Evolutionary conservation across 2,888 invertebrate genomes (phyloP), one percentile per base, ranked within the genome.

Genomic region (Tortricodes alternella): DNA sequence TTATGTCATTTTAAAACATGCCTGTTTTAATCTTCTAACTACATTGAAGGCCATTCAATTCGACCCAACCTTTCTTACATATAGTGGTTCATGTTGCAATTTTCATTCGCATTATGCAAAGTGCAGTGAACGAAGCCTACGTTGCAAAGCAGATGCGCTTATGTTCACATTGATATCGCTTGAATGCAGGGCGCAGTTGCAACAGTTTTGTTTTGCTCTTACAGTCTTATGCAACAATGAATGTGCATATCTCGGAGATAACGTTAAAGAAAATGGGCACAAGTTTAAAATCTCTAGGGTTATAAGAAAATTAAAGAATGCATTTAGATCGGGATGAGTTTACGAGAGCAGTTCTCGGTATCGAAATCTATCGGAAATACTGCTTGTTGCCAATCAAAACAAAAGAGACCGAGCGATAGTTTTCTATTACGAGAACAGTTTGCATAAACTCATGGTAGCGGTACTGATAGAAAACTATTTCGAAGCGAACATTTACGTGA

Each of bases 151-250:
- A 46, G 53, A 53, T 50, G 53, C 34, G 44, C 50, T 46, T 51
- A 41, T 59, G 53, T 50, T 60, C 52, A 46, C 56, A 43, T 43
- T 56, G 60, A 58, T 60, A 62, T 50, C 34, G 29, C 53, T 46
- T 62, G 59, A 61, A 59, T 59, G 58, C 61, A 58, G 57, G 60
- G 58, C 52, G 44, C 49, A 44, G 39, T 62, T 59, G 49, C 61
- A 44, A 59, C 61, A 62, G 57, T 35, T 49, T 58, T 52, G 53
- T 53, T 60, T 59, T 56, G 44, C 44, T 55, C 55, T 49, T 49
- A 29, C 19, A 39, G 27, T 27, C 46, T 62, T 58, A 58, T 52
- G 60, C 55, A 60, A 57, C 29, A 38, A 24, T 41, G 15, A 55
- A 50, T 44, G 43, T 56, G 56, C 37, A 44, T 50, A 56, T 56